Evolutionary conservation across 53 echinoderm and acorn worm species (phyloP).

Genomic region (Echinarachnius parma): DNA sequence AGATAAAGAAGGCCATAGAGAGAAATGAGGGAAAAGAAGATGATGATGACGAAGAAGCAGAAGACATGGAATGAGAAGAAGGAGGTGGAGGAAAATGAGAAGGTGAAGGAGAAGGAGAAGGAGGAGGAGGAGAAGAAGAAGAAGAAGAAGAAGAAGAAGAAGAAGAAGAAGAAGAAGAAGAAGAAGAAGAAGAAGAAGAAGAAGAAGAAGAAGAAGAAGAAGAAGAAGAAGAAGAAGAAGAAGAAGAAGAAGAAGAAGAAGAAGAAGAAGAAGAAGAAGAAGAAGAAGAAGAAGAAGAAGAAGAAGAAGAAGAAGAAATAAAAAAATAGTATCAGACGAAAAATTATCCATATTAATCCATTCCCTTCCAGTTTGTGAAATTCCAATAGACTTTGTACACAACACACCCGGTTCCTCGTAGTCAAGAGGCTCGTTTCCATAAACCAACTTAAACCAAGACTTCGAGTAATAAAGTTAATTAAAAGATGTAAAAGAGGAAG

Average conservation of each 20-base stretch:
- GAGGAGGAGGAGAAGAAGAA: not conserved
- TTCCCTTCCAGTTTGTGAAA: too few species aligned
- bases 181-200: not conserved
- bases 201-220: not conserved
- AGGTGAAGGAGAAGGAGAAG: not conserved
- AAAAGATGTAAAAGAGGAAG: too few species aligned
- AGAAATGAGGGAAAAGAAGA: not conserved
- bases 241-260: not conserved
- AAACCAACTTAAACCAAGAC: too few species aligned
- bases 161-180: not conserved
- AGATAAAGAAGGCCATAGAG: too few species aligned
- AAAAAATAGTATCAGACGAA: not conserved
- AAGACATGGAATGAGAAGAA: not conserved
- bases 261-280: not conserved
- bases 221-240: not conserved
- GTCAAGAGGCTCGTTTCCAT: too few species aligned
- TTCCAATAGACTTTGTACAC: too few species aligned
- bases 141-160: not conserved
- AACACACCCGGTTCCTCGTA: too few species aligned
- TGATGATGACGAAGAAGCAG: not conserved
- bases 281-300: not conserved
- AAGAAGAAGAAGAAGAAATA: not conserved
- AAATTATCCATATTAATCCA: not conserved
- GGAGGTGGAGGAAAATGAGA: not conserved
- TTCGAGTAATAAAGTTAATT: too few species aligned